phyloP scores from a whole-genome alignment of 1,140 invertebrate genomes.

The Sycobia sp. region DNA sequence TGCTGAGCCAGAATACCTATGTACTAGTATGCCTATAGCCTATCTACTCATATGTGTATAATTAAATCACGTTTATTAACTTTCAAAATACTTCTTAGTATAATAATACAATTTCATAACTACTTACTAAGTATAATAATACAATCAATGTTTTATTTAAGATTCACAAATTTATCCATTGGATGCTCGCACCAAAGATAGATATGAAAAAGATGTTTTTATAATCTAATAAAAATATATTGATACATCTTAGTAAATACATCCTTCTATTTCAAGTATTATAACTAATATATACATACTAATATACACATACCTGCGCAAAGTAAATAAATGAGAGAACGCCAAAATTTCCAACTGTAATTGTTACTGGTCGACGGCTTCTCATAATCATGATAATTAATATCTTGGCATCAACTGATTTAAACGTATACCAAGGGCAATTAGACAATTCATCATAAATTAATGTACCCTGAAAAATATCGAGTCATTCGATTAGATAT shows the following conservation, averaged over 20 bases:
- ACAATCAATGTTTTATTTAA: too few species aligned
- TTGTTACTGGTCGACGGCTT: neutral
- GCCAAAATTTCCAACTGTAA: constrained; percentile 4
- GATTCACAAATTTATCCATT: neutral
- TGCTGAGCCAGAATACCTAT: too few species aligned
- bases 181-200: constrained; percentile 4
- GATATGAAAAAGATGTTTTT: constrained; percentile 19
- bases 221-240: constrained; percentile 7
- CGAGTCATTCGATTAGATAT: neutral
- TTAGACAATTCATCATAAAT: neutral
- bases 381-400: constrained; percentile 17
- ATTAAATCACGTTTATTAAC: too few species aligned
- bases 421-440: constrained; percentile 20
- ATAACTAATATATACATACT: neutral
- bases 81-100: too few species aligned
- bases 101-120: too few species aligned
- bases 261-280: too few species aligned
- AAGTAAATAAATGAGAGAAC: constrained; percentile 12
- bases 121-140: too few species aligned
- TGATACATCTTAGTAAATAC: too few species aligned
- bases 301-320: constrained; percentile 2
- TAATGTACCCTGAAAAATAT: neutral
- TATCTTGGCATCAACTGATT: constrained; percentile 1
- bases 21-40: too few species aligned
- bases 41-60: too few species aligned